phyloP scores from a whole-genome alignment of 2,888 invertebrate species.

The Scelioninae gen. 1 region DNA sequence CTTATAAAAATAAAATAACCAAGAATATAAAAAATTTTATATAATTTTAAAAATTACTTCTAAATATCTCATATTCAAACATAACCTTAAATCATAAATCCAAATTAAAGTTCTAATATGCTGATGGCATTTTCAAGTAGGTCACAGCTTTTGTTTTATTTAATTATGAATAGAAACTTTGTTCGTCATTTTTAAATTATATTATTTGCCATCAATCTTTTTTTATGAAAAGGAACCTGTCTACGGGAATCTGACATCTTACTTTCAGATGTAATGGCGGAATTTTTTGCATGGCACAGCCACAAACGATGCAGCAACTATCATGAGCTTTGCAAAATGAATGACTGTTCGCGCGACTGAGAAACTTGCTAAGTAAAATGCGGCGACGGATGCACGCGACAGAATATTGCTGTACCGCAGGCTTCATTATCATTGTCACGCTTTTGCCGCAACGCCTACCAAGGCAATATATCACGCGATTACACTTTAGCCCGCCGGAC shows the following conservation, averaged over 20 bases:
- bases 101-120: too few relatives aligned
- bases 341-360: constrained; percentile 57
- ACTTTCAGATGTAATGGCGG: constrained; percentile 30
- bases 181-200: too few relatives aligned
- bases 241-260: constrained; percentile 25
- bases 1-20: too few relatives aligned
- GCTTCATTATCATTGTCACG: constrained; percentile 46
- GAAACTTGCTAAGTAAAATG: constrained; percentile 66
- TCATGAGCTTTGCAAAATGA: constrained; percentile 61
- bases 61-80: too few relatives aligned
- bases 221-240: constrained; percentile 10
- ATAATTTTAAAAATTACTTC: too few relatives aligned
- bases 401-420: constrained; percentile 45
- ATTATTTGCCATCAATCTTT: constrained; percentile 32
- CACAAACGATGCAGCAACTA: constrained; percentile 43
- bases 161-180: too few relatives aligned
- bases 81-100: too few relatives aligned
- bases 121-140: too few relatives aligned
- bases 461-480: constrained; percentile 50
- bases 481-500: constrained; percentile 43
- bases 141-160: too few relatives aligned
- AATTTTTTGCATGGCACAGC: constrained; percentile 26
- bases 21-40: too few relatives aligned
- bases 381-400: constrained; percentile 54
- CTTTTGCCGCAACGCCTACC: constrained; percentile 55